Base-by-base conservation (phyloP, 2,888 invertebrate genomes). In the Hirtodrosophila cameraria region DNA sequence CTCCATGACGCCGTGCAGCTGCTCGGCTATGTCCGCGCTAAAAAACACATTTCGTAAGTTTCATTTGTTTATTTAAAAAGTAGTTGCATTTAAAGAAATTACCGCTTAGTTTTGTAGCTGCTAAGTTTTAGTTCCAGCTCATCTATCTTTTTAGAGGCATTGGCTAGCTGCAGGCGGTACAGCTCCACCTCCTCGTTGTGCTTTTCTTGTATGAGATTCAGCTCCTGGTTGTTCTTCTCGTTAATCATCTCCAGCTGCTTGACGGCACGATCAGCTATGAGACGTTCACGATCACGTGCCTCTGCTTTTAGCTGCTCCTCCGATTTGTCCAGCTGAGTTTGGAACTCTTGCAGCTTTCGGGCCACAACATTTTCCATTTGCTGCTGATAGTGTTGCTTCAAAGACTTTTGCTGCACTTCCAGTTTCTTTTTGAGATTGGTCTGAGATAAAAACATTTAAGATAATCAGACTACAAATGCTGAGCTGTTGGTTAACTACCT, bases 351-450 rank as follows among this genome's bases (percentile, higher is more conserved):
- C 57, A 96, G 91, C 87, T 96, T 96, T 50, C 93, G 93, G 55
- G 94, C 91, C 12, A 96, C 96, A 0, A 96, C 94, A 42, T 94
- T 93, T 79, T 96, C 96, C 8, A 96, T 92, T 90, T 96, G 96
- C 70, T 94, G 94, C 90, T 96, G 96, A 86, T 96, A 96, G 87
- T 95, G 94, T 28, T 93, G 92, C 75, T 95, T 94, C 11, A 96
- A 90, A 61, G 96, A 94, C 8, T 92, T 90, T 85, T 94, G 94
- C 69, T 94, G 94, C 1, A 92, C 90, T 61, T 94, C 93, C 0
- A 93, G 88, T 48, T 94, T 93, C 35, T 89, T 90, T 67, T 93
- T 93, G 1, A 93, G 86, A 1, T 87, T 87, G 15, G 91, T 90
- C 93, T 93, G 31, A 11, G 3, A 15, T 28, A 4, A 9, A 3